These are phyloP conservation scores for Melanotaenia nigrans DNA, from an alignment of 2,797 vertebrate species.

Conservation along the genomic window DNA sequence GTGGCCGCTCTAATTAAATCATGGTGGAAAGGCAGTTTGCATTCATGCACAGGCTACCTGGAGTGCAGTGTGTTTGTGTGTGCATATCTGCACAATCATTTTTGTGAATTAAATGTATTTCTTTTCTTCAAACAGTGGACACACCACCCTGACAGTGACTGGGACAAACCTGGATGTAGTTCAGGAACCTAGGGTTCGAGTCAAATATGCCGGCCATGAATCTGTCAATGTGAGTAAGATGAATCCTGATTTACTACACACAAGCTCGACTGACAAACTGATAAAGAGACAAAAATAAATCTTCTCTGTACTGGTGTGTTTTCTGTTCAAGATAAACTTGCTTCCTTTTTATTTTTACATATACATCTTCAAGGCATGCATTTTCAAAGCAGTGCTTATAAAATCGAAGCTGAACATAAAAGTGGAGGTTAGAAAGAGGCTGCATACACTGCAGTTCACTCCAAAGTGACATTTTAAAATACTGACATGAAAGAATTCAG, in stretches of 20 bases:
- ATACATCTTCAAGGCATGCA: conserved; percentile 1
- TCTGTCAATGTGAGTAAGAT: conserved; percentile 91
- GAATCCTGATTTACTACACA: not conserved
- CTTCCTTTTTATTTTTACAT: not conserved
- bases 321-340: not conserved
- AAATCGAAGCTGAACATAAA: conserved; percentile 9
- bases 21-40: conserved; percentile 13
- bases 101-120: conserved; percentile 10
- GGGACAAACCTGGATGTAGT: conserved; percentile 96
- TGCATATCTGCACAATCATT: conserved; percentile 8
- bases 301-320: conserved; percentile 11
- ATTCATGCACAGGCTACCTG: conserved; percentile 15
- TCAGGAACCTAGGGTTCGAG: conserved; percentile 92
- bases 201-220: conserved; percentile 92
- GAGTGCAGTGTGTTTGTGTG: not conserved
- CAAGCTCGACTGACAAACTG: conserved; percentile 9
- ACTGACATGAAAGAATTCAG: conserved; percentile 28
- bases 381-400: conserved; percentile 6
- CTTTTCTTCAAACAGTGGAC: conserved; percentile 80
- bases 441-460: not conserved
- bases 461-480: conserved; percentile 37
- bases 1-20: conserved; percentile 36
- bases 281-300: conserved; percentile 10
- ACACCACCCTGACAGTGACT: conserved; percentile 91
- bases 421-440: not conserved